Evolutionary conservation across 2,797 vertebrate species (phyloP).

Genomic region (Phyllotis vaccarum): DNA sequence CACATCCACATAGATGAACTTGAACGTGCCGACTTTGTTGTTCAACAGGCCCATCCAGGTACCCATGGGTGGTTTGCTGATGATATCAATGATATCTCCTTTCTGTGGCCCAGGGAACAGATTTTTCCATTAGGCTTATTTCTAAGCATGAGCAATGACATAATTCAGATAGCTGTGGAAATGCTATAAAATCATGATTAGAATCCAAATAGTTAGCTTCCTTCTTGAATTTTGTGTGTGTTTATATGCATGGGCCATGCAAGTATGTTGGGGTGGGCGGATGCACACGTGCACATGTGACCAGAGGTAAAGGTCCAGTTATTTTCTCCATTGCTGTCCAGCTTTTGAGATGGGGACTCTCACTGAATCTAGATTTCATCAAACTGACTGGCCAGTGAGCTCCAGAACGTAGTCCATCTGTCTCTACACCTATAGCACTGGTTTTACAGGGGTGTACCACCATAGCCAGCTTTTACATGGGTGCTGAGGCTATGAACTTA

Average conservation of each 20-base stretch:
- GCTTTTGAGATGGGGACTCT: not conserved
- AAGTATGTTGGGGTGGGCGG: too few species aligned
- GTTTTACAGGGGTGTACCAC: too few species aligned
- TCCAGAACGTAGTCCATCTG: not conserved
- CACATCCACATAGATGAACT: constrained; percentile 99
- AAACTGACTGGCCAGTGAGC: not conserved
- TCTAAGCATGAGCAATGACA: not conserved
- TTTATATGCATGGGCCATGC: not conserved
- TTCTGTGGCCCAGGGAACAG: constrained; percentile 88
- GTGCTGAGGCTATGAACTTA: too few species aligned
- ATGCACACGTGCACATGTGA: not conserved
- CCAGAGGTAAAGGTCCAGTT: not conserved
- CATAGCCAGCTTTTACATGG: not conserved
- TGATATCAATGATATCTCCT: constrained; percentile 98
- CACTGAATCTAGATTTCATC: not conserved
- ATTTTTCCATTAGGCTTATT: constrained; percentile 29
- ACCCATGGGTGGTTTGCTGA: constrained; percentile 99
- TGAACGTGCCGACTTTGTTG: constrained; percentile 99
- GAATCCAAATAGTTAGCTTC: not conserved
- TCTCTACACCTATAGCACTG: not conserved
- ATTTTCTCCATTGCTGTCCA: not conserved
- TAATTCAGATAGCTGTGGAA: not conserved
- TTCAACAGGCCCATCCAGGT: constrained; percentile 99
- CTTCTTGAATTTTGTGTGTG: not conserved
- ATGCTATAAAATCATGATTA: not conserved